Conservation (phyloP, 2,113 vertebrate species). For the Macheiramphus alcinus region DNA sequence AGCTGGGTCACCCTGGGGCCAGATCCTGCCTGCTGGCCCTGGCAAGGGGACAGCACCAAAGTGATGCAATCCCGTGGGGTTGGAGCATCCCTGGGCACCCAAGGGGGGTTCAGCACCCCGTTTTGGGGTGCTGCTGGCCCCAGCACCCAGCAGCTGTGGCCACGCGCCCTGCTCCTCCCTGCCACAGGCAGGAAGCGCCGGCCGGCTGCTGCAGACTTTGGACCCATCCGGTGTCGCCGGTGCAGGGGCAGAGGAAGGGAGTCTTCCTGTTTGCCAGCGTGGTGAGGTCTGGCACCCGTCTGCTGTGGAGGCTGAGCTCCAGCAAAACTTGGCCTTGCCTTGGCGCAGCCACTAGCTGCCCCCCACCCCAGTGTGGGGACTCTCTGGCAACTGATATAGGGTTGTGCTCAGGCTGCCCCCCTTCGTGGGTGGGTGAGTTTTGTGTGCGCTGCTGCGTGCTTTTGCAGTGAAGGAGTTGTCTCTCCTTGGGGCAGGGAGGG, state of each 20-base stretch:
- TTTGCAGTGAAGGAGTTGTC: accelerated
- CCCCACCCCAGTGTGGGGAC: accelerated
- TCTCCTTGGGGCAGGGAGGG: accelerated
- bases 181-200: background rate
- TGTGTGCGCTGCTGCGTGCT: background rate
- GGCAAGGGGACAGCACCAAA: background rate
- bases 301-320: accelerated
- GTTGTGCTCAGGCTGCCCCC: background rate
- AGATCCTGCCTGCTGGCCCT: accelerated
- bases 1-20: background rate
- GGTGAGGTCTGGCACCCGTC: background rate
- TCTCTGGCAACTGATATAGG: accelerated
- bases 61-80: background rate
- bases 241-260: background rate
- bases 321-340: background rate
- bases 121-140: background rate
- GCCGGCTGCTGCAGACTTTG: background rate
- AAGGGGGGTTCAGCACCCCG: accelerated
- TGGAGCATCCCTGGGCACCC: background rate
- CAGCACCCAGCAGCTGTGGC: background rate
- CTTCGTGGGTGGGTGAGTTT: background rate
- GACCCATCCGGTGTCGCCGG: background rate
- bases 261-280: background rate
- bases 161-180: background rate
- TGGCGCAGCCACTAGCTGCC: background rate